phyloP scores from a whole-genome alignment of 1,140 invertebrate genomes.

The Heliconius melpomene region DNA sequence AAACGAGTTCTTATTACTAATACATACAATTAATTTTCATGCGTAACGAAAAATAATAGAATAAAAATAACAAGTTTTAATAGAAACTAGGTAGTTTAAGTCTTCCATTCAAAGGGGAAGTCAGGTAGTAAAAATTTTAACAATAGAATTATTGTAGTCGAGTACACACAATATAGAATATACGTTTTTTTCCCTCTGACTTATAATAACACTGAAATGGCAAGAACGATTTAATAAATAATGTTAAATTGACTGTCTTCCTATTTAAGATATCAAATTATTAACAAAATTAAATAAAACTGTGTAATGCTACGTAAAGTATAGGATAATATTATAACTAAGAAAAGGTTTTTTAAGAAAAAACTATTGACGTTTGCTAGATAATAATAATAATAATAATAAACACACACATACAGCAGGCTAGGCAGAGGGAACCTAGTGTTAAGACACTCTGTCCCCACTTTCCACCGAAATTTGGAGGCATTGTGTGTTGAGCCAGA shows the following conservation, averaged over 20 bases:
- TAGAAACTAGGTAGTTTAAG: neutral
- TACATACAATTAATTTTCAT: constrained; percentile 29
- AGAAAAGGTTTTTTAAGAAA: too few relatives aligned
- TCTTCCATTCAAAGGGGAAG: neutral
- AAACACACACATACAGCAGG: too few relatives aligned
- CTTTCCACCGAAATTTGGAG: too few relatives aligned
- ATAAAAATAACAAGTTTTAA: neutral
- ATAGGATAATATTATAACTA: too few relatives aligned
- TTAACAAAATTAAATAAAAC: too few relatives aligned
- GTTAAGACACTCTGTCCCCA: too few relatives aligned
- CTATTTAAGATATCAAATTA: too few relatives aligned
- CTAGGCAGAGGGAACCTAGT: too few relatives aligned
- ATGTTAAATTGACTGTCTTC: neutral
- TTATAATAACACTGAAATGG: neutral
- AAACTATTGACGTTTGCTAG: too few relatives aligned
- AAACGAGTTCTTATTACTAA: constrained; percentile 37
- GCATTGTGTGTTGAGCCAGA: too few relatives aligned
- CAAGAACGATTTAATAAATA: neutral
- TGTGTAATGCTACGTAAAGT: too few relatives aligned
- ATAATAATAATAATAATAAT: too few relatives aligned
- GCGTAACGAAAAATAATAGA: constrained; percentile 4
- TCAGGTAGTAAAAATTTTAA: constrained; percentile 7
- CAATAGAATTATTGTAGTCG: neutral
- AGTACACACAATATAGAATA: constrained; percentile 1
- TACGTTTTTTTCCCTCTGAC: neutral